Conservation (phyloP, 2,888 invertebrate species). For the Cremastinae sp. region DNA sequence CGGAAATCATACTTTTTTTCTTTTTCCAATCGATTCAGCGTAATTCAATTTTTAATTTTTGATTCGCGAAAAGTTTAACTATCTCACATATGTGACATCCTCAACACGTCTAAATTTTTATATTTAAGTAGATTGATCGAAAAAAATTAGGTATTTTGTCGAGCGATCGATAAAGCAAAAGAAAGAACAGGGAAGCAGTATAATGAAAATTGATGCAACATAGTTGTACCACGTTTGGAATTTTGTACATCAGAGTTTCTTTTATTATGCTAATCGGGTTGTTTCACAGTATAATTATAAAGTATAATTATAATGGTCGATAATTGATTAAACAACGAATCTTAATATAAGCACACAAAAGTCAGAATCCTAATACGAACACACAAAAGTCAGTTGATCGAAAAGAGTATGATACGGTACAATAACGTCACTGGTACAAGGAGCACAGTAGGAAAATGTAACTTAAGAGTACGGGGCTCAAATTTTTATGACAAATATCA, state of each 20-base stretch:
- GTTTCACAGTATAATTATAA: conserved; percentile 39
- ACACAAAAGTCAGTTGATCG: conserved; percentile 51
- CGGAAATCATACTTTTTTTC: too few species aligned
- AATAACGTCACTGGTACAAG: too few species aligned
- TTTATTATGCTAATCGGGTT: conserved; percentile 48
- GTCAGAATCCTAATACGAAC: conserved; percentile 55
- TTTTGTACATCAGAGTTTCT: conserved; percentile 54
- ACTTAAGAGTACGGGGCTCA: neutral
- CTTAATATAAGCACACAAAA: conserved; percentile 50
- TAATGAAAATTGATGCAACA: conserved; percentile 39
- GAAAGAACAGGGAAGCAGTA: too few species aligned
- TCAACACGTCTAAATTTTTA: too few species aligned
- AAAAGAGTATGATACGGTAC: conserved; percentile 24
- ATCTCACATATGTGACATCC: too few species aligned
- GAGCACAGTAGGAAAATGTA: neutral
- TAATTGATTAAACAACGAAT: conserved; percentile 40
- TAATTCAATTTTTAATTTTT: too few species aligned
- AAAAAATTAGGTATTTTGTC: too few species aligned
- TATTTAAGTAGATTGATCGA: too few species aligned
- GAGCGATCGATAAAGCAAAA: too few species aligned
- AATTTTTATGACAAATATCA: conserved; percentile 67
- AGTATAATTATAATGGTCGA: conserved; percentile 18
- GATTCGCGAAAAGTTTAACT: too few species aligned
- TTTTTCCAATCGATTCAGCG: too few species aligned
- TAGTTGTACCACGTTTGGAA: conserved; percentile 58